Evolutionary conservation across 2,888 invertebrate genomes (phyloP).

Genomic region (Frankliniella fusca): DNA sequence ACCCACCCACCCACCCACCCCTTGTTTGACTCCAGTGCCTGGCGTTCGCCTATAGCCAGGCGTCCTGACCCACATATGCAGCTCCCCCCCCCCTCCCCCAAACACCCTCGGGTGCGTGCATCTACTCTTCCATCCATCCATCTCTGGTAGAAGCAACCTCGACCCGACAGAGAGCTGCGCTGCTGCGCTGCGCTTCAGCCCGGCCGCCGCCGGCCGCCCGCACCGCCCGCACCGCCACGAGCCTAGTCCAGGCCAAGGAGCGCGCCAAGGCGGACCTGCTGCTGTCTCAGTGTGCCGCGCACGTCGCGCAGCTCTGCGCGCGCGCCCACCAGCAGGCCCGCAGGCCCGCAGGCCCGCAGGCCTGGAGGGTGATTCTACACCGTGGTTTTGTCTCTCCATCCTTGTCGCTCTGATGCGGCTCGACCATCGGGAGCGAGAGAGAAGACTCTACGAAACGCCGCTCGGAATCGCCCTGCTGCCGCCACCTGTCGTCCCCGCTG

Average conservation of each 20-base stretch:
- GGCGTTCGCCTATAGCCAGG: background rate
- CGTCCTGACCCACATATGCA: constrained; percentile 19
- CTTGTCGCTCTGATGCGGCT: too few relatives aligned
- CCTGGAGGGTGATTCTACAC: background rate
- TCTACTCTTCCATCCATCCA: background rate
- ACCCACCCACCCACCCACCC: background rate
- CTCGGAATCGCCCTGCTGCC: too few relatives aligned
- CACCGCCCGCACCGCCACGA: background rate
- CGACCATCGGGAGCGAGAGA: too few relatives aligned
- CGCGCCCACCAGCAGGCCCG: background rate
- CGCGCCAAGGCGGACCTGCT: background rate
- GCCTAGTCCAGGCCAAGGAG: constrained; percentile 1
- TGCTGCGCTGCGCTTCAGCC: background rate
- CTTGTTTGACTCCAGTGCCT: background rate
- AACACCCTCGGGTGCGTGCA: background rate
- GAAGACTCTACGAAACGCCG: too few relatives aligned
- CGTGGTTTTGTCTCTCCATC: too few relatives aligned
- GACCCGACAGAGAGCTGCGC: background rate
- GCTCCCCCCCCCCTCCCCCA: background rate
- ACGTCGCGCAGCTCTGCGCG: too few relatives aligned
- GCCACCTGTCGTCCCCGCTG: too few relatives aligned
- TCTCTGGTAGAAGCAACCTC: background rate
- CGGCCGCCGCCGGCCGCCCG: background rate
- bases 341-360: background rate
- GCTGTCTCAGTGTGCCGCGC: too few relatives aligned